phyloP scores from a whole-genome alignment of 2,888 invertebrate genomes.

The Tillus elongatus region DNA sequence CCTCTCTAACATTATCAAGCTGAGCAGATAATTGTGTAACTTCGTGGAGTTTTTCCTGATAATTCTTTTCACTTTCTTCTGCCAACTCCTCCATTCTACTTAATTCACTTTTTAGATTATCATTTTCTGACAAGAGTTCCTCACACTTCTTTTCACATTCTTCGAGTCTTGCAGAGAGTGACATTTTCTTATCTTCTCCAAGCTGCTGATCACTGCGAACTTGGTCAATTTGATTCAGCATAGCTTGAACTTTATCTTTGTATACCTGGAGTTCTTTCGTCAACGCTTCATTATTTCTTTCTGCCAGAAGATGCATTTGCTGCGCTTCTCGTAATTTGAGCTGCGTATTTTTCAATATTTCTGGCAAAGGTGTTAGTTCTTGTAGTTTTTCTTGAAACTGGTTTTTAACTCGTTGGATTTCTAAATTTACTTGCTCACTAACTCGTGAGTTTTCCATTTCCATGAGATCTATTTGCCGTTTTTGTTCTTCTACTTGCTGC shows the following conservation, averaged over 20 bases:
- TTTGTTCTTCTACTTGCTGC: conserved; percentile 61
- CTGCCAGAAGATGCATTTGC: conserved; percentile 56
- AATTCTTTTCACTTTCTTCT: conserved; percentile 50
- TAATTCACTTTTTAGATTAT: conserved; percentile 37
- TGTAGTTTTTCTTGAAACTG: conserved; percentile 65
- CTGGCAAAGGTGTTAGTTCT: conserved; percentile 60
- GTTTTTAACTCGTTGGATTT: conserved; percentile 60
- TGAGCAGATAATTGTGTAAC: conserved; percentile 56
- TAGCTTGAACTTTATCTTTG: conserved; percentile 42
- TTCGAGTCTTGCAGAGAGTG: conserved; percentile 33
- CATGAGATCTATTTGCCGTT: conserved; percentile 59
- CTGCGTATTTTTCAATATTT: conserved; percentile 59
- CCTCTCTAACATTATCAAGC: conserved; percentile 57
- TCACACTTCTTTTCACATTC: conserved; percentile 28
- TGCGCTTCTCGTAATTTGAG: conserved; percentile 58
- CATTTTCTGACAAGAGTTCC: conserved; percentile 35
- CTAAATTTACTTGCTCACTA: conserved; percentile 61
- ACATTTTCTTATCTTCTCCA: conserved; percentile 42
- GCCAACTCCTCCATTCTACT: conserved; percentile 51
- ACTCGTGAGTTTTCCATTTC: conserved; percentile 63
- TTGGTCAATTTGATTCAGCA: conserved; percentile 44
- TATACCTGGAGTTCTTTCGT: conserved; percentile 54
- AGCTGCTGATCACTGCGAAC: conserved; percentile 46
- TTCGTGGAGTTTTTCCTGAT: conserved; percentile 61
- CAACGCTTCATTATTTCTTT: conserved; percentile 57